These are phyloP conservation scores for Drosophila grimshawi DNA, from an alignment of 1,140 invertebrate genomes.

Conservation along the genomic window DNA sequence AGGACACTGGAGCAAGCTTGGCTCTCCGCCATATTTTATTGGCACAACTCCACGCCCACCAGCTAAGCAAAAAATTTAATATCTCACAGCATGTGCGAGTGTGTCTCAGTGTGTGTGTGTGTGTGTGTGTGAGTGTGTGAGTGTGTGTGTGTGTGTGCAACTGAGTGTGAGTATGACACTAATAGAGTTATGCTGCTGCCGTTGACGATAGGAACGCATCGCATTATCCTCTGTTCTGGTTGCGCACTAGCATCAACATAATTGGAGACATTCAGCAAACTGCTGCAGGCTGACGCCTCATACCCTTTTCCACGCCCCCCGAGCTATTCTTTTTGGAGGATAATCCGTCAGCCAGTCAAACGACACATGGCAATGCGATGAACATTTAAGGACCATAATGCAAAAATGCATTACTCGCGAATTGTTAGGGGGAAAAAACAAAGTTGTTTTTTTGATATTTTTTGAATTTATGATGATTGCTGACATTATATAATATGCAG, in stretches of 20 bases:
- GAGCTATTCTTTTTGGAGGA: slow-evolving; percentile 10
- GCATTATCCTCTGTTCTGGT: slow-evolving; percentile 59
- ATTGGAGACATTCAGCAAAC: slow-evolving; percentile 41
- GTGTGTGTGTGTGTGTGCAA: slow-evolving; percentile 33
- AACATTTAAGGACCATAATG: slow-evolving; percentile 54
- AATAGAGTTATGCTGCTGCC: slow-evolving; percentile 69
- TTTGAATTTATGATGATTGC: not conserved
- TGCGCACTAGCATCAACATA: slow-evolving; percentile 56
- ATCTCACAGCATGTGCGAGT: slow-evolving; percentile 50
- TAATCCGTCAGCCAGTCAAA: slow-evolving; percentile 51
- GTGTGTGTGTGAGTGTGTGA: slow-evolving; percentile 4
- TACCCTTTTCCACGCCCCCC: not conserved
- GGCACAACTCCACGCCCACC: slow-evolving; percentile 38
- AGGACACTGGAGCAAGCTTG: slow-evolving; percentile 17
- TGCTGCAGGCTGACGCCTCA: not conserved
- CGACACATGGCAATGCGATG: slow-evolving; percentile 36
- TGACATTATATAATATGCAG: not conserved
- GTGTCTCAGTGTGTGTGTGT: not conserved
- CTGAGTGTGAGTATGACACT: slow-evolving; percentile 41
- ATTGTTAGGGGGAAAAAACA: not conserved
- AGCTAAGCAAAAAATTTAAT: slow-evolving; percentile 64
- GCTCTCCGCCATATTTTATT: slow-evolving; percentile 59
- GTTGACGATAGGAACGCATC: slow-evolving; percentile 68
- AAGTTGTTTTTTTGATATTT: not conserved
- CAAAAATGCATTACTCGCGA: slow-evolving; percentile 49